Percentiles rank a stretch among this genome's conserved stretches.
These are phyloP conservation scores for Agonopterix alstromeriana DNA, from an alignment of 2,888 invertebrate genomes.

Conservation along the genomic window DNA sequence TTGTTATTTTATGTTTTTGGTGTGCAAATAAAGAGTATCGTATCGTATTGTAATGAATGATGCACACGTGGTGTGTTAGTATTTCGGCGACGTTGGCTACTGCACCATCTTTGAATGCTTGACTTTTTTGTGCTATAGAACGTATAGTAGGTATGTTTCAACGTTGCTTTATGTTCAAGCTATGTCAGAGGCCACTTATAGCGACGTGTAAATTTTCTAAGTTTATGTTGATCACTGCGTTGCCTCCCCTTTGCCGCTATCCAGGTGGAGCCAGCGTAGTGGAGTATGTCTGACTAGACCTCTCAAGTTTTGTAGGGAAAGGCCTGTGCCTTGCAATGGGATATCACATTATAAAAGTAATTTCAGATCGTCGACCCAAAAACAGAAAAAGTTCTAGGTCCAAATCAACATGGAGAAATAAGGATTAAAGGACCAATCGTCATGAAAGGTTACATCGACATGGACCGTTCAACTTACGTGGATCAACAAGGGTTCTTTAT, in stretches of 20 bases:
- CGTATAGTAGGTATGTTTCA: too few relatives aligned
- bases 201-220: not conserved
- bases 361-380: constrained; percentile 52
- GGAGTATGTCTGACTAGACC: not conserved
- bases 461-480: constrained; percentile 37
- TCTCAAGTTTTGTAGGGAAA: not conserved
- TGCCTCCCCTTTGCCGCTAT: not conserved
- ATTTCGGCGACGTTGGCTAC: not conserved
- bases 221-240: not conserved
- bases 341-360: not conserved
- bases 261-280: not conserved
- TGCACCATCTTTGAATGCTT: not conserved
- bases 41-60: too few relatives aligned
- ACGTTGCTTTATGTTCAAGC: too few relatives aligned
- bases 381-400: constrained; percentile 59
- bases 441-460: constrained; percentile 53
- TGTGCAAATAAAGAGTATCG: too few relatives aligned
- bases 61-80: not conserved
- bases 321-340: not conserved
- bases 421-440: constrained; percentile 45
- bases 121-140: not conserved
- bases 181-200: too few relatives aligned
- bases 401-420: constrained; percentile 60
- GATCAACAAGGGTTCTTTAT: constrained; percentile 46
- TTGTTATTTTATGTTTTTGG: too few relatives aligned